These are phyloP conservation scores for Epsilonema sp. DNA, from an alignment of 2,888 invertebrate species.

Conservation along the genomic window DNA sequence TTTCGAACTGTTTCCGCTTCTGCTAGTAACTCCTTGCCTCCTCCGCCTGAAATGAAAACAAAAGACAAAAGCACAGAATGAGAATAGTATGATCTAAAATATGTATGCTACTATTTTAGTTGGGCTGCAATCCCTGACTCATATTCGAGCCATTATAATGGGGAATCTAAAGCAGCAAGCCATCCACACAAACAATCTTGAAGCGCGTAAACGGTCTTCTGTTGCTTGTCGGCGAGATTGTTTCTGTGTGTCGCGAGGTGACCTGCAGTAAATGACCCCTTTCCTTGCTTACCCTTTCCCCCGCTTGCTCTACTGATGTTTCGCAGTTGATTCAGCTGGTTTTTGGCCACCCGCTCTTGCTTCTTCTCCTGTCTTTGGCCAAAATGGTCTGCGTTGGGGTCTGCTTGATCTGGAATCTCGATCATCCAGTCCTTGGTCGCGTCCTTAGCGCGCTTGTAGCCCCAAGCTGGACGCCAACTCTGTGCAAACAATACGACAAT, in stretches of 20 bases:
- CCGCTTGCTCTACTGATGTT: constrained; percentile 42
- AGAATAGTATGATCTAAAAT: no score
- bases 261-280: not conserved
- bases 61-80: no score
- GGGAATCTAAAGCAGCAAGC: no score
- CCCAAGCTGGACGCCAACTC: constrained; percentile 55
- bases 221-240: no score
- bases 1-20: no score
- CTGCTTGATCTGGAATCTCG: constrained; percentile 61
- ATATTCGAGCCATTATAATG: no score
- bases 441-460: constrained; percentile 59
- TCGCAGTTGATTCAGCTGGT: constrained; percentile 75
- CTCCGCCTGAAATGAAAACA: no score
- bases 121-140: no score
- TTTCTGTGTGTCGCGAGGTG: not conserved
- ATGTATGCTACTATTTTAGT: no score
- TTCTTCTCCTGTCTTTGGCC: constrained; percentile 56
- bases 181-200: no score
- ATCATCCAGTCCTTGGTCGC: constrained; percentile 80
- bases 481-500: constrained; percentile 21
- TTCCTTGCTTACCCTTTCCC: not conserved
- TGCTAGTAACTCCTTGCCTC: no score
- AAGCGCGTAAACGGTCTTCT: no score
- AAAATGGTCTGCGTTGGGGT: constrained; percentile 62
- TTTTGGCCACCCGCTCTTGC: constrained; percentile 75